These are phyloP conservation scores for Schlechtendalia chinensis DNA, from an alignment of 1,140 invertebrate species.

Conservation along the genomic window DNA sequence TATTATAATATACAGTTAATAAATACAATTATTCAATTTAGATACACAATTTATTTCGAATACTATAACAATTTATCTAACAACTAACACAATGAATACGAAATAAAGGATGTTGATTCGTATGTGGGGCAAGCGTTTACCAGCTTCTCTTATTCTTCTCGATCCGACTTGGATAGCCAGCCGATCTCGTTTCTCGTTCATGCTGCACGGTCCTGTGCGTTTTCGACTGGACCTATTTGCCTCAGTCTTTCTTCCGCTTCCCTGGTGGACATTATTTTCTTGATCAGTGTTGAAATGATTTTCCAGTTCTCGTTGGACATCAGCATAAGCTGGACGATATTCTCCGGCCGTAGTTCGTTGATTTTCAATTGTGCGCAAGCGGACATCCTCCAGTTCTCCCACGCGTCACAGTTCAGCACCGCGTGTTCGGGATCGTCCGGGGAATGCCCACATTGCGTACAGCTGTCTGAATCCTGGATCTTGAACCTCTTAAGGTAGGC, in stretches of 20 bases:
- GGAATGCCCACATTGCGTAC: too few species aligned
- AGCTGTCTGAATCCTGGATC: not conserved
- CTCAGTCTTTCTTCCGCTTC: not conserved
- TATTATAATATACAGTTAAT: too few species aligned
- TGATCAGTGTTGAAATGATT: not conserved
- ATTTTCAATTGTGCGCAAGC: not conserved
- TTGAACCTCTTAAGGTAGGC: not conserved
- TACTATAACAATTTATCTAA: too few species aligned
- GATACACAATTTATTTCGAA: not conserved
- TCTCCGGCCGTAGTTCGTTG: not conserved
- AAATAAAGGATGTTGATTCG: not conserved
- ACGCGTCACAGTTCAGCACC: too few species aligned
- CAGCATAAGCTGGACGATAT: too few species aligned
- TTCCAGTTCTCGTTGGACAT: too few species aligned
- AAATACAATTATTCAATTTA: not conserved
- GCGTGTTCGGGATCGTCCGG: too few species aligned
- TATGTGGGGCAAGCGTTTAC: too few species aligned
- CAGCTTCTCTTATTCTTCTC: not conserved
- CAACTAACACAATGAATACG: too few species aligned
- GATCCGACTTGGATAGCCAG: not conserved
- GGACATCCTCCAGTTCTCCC: not conserved
- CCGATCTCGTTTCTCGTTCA: not conserved
- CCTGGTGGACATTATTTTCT: not conserved
- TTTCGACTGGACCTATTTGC: not conserved
- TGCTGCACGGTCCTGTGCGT: too few species aligned